Conservation (phyloP, 1,140 invertebrate genomes). For the Drosophila arawakana region DNA sequence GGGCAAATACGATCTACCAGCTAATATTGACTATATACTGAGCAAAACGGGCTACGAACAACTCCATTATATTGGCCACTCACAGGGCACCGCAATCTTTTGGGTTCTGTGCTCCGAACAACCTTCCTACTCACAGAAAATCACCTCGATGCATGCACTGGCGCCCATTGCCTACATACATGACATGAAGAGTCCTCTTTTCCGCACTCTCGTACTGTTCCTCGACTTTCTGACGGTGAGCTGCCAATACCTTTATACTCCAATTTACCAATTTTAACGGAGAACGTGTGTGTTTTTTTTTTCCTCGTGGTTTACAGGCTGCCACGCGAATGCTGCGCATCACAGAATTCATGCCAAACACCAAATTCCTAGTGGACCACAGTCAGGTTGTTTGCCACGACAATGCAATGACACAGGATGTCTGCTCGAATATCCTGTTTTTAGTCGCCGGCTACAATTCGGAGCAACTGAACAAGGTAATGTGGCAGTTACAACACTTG, state of each 20-base stretch:
- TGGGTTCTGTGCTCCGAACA: conserved; percentile 87
- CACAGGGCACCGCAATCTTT: conserved; percentile 88
- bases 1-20: conserved; percentile 90
- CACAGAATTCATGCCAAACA: conserved; percentile 86
- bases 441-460: conserved; percentile 86
- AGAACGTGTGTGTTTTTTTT: not conserved
- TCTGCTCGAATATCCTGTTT: conserved; percentile 87
- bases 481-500: not conserved
- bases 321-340: conserved; percentile 85
- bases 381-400: conserved; percentile 85
- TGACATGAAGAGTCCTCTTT: conserved; percentile 86
- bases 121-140: conserved; percentile 88
- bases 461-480: conserved; percentile 85
- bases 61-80: conserved; percentile 90
- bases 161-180: conserved; percentile 88
- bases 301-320: conserved; percentile 69
- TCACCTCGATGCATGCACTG: conserved; percentile 88
- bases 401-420: conserved; percentile 84
- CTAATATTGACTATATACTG: conserved; percentile 90
- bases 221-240: conserved; percentile 71
- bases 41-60: conserved; percentile 86
- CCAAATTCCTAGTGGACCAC: conserved; percentile 85
- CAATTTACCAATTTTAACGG: conserved; percentile 22
- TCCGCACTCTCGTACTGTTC: conserved; percentile 75
- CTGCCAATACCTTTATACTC: conserved; percentile 1